Base-by-base conservation (phyloP, 2,797 vertebrate genomes). In the Gymnothorax javanicus region DNA sequence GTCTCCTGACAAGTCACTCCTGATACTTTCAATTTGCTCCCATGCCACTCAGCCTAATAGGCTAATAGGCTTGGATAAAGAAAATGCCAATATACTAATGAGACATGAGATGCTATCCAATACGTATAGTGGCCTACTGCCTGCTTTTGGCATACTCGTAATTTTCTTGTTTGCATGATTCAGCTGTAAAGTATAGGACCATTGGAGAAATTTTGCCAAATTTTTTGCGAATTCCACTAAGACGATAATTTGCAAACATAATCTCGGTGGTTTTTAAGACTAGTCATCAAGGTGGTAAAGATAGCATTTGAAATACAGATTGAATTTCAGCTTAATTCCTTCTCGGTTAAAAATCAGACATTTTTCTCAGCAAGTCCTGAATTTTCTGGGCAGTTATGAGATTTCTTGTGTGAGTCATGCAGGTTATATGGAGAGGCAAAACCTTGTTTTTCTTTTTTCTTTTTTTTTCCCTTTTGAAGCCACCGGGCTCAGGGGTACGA, bases 11-110 rank as follows among this genome's bases (percentile, higher is more conserved):
- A 12, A 50, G 12, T 77, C 43, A 52, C 73, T 77, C 33, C 20
- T 77, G 33, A 50, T 77, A 7, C 73, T 77, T 77, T 77, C 73
- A 77, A 73, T 73, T 73, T 73, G 69, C 27, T 73, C 25, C 25
- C 25, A 15, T 33, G 69, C 69, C 69, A 73, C 69, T 73, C 73
- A 77, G 73, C 4, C 43, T 52, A 50, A 33, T 77, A 50, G 15
- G 43, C 43, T 52, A 50, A 33, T 77, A 50, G 15, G 43, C 52
- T 77, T 50, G 43, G 73, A 77, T 52, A 17, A 52, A 77, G 73
- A 50, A 77, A 50, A 77, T 52, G 43, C 27, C 73, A 50, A 52
- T 77, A 17, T 52, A 50, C 33, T 77, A 77, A 50, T 77, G 73
- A 77, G 33, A 77, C 27, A 17, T 77, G 73, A 52, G 52, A 77